These are phyloP conservation scores for Acrobasis suavella DNA, from an alignment of 2,888 invertebrate species.

Conservation along the genomic window DNA sequence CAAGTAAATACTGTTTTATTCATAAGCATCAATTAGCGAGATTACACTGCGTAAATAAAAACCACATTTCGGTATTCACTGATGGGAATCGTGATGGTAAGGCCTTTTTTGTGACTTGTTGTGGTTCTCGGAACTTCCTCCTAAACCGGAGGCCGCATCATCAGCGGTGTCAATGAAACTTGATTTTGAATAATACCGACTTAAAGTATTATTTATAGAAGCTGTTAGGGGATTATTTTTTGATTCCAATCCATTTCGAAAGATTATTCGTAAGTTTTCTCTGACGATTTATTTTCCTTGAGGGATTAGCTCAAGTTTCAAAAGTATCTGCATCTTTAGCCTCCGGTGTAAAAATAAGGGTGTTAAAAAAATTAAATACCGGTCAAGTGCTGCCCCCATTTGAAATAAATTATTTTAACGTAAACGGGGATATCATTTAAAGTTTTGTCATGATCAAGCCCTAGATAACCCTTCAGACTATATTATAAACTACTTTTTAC, in stretches of 20 bases:
- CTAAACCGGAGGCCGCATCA: conserved; percentile 6
- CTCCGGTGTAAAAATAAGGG: not conserved
- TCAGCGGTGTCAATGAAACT: conserved; percentile 1
- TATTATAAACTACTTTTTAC: too few relatives aligned
- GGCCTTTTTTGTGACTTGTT: conserved; percentile 46
- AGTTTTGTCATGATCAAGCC: too few relatives aligned
- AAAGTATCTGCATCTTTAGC: too few relatives aligned
- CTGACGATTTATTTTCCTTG: too few relatives aligned
- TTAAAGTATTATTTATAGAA: not conserved
- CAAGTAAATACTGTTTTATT: conserved; percentile 13
- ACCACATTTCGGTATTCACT: conserved; percentile 40
- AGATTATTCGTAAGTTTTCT: too few relatives aligned
- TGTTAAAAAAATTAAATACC: not conserved
- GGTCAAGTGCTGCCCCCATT: too few relatives aligned
- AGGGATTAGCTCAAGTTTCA: too few relatives aligned
- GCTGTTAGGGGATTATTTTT: not conserved
- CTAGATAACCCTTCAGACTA: too few relatives aligned
- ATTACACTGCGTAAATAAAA: conserved; percentile 22
- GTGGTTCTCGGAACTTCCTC: conserved; percentile 57
- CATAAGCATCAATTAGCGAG: conserved; percentile 20
- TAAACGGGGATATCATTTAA: too few relatives aligned
- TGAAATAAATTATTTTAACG: too few relatives aligned
- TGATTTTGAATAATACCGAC: conserved; percentile 1
- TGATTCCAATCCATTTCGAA: not conserved
- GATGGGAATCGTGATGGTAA: conserved; percentile 48